A percentile compares a stretch with the other conserved stretches of the same genome.
These are phyloP conservation scores for Montipora sp. DNA, from an alignment of 64 coral and sea anemone genomes.

Conservation along the genomic window DNA sequence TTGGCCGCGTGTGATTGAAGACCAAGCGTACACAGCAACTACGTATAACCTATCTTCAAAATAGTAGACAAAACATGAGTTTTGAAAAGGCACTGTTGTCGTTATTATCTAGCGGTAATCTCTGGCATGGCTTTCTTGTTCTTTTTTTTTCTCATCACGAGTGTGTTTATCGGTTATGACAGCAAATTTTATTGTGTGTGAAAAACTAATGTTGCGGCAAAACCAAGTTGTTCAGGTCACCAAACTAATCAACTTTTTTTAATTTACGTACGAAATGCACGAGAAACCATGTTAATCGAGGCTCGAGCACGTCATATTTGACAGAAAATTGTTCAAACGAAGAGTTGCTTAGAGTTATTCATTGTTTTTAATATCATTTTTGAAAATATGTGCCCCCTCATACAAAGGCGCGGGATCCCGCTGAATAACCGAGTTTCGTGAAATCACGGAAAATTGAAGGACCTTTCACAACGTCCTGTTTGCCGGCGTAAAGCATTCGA, in stretches of 20 bases:
- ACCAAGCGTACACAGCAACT: slow-evolving; percentile 10
- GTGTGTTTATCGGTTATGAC: neutral
- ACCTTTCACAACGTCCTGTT: neutral
- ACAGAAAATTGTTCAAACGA: neutral
- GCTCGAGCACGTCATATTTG: neutral
- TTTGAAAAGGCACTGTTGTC: too few species aligned
- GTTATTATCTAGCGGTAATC: neutral
- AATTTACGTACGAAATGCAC: neutral
- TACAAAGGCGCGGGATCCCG: slow-evolving; percentile 30
- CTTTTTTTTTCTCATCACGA: neutral
- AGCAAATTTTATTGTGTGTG: neutral
- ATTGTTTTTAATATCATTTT: slow-evolving; percentile 18
- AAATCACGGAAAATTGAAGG: slow-evolving; percentile 20
- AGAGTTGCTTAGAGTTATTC: neutral
- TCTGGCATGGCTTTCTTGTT: neutral
- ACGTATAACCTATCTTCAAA: neutral
- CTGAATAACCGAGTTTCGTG: neutral
- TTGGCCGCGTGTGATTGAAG: neutral
- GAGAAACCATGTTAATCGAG: neutral
- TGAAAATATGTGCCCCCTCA: neutral
- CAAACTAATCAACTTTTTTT: neutral
- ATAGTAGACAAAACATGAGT: neutral
- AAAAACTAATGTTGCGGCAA: neutral
- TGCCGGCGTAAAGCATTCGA: neutral
- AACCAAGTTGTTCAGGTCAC: neutral